Evolutionary conservation across 2,888 invertebrate species (phyloP).

Genomic region (Andrena camellia): DNA sequence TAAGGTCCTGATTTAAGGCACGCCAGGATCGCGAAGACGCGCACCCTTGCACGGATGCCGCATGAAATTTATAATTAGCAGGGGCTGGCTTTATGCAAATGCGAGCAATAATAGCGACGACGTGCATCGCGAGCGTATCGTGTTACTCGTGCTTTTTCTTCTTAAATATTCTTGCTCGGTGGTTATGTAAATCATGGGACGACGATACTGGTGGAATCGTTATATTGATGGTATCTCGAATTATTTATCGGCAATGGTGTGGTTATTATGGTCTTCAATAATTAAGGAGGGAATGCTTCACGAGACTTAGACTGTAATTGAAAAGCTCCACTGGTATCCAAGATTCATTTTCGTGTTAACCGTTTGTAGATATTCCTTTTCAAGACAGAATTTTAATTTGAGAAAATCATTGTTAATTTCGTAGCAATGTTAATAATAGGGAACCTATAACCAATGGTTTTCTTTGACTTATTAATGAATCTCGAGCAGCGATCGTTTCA

Average conservation of each 20-base stretch:
- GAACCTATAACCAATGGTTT: neutral
- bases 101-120: conserved; percentile 48
- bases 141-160: conserved; percentile 47
- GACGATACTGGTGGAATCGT: neutral
- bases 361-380: neutral
- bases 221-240: neutral
- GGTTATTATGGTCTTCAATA: neutral
- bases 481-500: neutral
- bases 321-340: neutral
- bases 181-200: conserved; percentile 25
- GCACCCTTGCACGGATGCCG: conserved; percentile 57
- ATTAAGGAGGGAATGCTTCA: neutral
- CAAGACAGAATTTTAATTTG: neutral
- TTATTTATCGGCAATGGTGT: conserved; percentile 18
- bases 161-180: conserved; percentile 37
- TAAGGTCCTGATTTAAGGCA: conserved; percentile 61
- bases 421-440: neutral
- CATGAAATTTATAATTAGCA: conserved; percentile 71
- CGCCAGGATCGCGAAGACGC: conserved; percentile 41
- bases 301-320: neutral
- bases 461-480: neutral
- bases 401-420: neutral
- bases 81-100: conserved; percentile 66
- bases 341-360: neutral
- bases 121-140: conserved; percentile 48